Evolutionary conservation across 2,888 invertebrate genomes (phyloP).

Genomic region (Temnothorax ravouxi): DNA sequence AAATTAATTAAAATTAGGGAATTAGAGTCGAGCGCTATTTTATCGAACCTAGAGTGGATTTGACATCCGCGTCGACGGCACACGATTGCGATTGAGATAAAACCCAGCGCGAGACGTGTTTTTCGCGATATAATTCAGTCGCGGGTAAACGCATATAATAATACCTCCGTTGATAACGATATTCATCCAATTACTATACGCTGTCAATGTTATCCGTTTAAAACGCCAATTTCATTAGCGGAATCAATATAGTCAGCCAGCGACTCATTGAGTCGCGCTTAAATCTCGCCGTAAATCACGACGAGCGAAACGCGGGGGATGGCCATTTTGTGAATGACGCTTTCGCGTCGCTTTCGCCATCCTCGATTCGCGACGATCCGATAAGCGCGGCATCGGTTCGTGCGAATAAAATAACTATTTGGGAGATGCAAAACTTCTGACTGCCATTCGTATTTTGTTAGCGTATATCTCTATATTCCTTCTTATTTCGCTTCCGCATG

Average conservation of each 20-base stretch:
- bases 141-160: neutral
- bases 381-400: neutral
- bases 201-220: slow-evolving; percentile 54
- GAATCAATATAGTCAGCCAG: slow-evolving; percentile 36
- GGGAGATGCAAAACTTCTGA: neutral
- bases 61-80: neutral
- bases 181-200: slow-evolving; percentile 48
- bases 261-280: slow-evolving; percentile 5
- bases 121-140: slow-evolving; percentile 10
- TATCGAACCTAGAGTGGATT: neutral
- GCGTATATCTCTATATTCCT: neutral
- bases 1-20: neutral
- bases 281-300: slow-evolving; percentile 12
- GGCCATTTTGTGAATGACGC: neutral
- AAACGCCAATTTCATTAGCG: slow-evolving; percentile 55
- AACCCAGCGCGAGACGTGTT: neutral
- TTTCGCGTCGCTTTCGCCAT: neutral
- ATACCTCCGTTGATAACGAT: slow-evolving; percentile 18
- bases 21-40: neutral
- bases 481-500: neutral
- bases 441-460: neutral
- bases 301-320: neutral
- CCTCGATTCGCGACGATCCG: neutral
- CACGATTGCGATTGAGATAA: neutral
- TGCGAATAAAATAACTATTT: neutral